These are phyloP conservation scores for Callipepla squamata DNA, from an alignment of 2,113 vertebrate genomes.

Conservation along the genomic window DNA sequence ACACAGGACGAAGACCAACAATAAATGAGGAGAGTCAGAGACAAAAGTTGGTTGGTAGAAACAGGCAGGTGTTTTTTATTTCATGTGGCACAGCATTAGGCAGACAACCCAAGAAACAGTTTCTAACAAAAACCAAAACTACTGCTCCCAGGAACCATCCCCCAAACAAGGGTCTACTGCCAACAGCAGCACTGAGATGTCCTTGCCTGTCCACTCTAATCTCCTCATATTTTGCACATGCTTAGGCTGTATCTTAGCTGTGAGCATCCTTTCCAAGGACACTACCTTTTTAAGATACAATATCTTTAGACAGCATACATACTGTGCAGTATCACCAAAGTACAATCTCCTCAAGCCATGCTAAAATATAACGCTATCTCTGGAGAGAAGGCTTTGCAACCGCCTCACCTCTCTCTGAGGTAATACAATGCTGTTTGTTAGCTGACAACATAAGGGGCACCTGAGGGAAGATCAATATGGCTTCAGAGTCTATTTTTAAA, in stretches of 20 bases:
- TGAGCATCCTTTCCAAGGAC: constrained; percentile 34
- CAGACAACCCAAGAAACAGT: constrained; percentile 72
- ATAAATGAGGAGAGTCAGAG: constrained; percentile 39
- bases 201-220: constrained; percentile 39
- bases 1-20: neutral
- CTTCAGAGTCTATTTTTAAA: constrained; percentile 53
- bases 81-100: constrained; percentile 72
- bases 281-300: neutral
- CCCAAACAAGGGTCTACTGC: constrained; percentile 37
- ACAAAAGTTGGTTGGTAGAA: constrained; percentile 65
- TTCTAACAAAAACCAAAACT: constrained; percentile 64
- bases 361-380: constrained; percentile 50
- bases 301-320: constrained; percentile 45
- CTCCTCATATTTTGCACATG: neutral
- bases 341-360: constrained; percentile 67
- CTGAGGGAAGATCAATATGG: constrained; percentile 50
- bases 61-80: constrained; percentile 76
- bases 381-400: constrained; percentile 28
- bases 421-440: constrained; percentile 54
- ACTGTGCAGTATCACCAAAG: constrained; percentile 27
- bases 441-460: constrained; percentile 46
- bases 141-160: constrained; percentile 31
- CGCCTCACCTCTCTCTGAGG: constrained; percentile 29
- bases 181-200: constrained; percentile 39
- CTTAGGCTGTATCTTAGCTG: neutral